Percentiles rank a stretch among this genome's conserved stretches.
phyloP scores from a whole-genome alignment of 2,797 vertebrate genomes.

The Sebastes taczanowskii region DNA sequence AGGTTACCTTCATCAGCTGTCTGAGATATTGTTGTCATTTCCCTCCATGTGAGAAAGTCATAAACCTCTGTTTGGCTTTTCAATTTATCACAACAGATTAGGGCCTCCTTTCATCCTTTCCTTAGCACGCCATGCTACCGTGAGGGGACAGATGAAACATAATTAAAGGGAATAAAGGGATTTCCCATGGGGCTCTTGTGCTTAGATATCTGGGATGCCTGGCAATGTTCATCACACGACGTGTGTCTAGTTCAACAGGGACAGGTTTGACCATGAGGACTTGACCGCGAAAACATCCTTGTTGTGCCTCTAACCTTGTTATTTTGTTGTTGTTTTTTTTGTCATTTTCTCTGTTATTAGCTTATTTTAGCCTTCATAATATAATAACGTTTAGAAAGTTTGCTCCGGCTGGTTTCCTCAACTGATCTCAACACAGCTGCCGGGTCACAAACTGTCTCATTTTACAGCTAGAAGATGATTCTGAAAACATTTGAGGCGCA shows the following conservation, averaged over 20 bases:
- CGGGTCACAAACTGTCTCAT: no score
- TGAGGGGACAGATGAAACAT: constrained; percentile 38
- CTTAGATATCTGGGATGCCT: constrained; percentile 20
- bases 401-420: no score
- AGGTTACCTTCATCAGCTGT: constrained; percentile 28
- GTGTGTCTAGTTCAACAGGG: not conserved
- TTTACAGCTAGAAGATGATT: no score
- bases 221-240: constrained; percentile 34
- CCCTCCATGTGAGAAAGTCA: constrained; percentile 38
- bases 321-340: not conserved
- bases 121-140: constrained; percentile 7
- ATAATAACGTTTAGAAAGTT: no score
- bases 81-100: constrained; percentile 50
- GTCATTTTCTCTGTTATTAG: not conserved
- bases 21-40: not conserved
- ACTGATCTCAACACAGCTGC: no score
- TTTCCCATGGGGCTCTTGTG: constrained; percentile 42
- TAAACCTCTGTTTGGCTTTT: constrained; percentile 13
- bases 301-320: not conserved
- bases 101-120: constrained; percentile 41
- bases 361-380: not conserved
- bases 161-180: constrained; percentile 52
- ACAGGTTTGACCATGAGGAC: not conserved
- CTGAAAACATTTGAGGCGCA: no score
- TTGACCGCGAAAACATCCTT: no score